A percentile compares a stretch with the other conserved stretches of the same genome.
Conservation (phyloP, 2,888 invertebrate species). For the Drymonia ruficornis region DNA sequence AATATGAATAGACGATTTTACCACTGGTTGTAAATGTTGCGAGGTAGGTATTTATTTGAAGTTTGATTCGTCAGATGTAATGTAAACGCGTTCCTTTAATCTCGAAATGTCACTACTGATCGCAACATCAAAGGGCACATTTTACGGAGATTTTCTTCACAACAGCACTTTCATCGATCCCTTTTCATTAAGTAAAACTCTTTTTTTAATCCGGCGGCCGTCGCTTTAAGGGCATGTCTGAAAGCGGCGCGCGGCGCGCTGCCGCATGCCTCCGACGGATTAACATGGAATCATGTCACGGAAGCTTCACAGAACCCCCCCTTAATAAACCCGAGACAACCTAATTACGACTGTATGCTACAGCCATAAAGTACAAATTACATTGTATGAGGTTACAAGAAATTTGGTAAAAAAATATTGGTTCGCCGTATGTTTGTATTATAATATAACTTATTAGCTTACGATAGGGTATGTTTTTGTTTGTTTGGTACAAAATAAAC, state of each 20-base stretch:
- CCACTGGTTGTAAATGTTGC: too few species aligned
- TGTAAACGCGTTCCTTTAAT: conserved; percentile 18
- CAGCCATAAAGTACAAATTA: conserved; percentile 40
- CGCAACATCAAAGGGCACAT: conserved; percentile 17
- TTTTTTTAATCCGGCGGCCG: conserved; percentile 59
- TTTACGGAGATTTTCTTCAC: conserved; percentile 27
- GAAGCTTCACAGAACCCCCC: conserved; percentile 61
- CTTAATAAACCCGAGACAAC: conserved; percentile 57
- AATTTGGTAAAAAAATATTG: conserved; percentile 36
- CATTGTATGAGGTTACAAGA: conserved; percentile 21
- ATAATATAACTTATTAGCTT: conserved; percentile 26
- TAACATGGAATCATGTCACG: conserved; percentile 65
- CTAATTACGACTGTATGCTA: conserved; percentile 53
- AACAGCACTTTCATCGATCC: conserved; percentile 54
- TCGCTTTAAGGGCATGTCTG: conserved; percentile 60
- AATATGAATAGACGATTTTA: too few species aligned
- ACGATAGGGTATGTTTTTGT: conserved; percentile 28
- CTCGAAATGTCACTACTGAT: conserved; percentile 10
- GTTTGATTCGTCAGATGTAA: too few species aligned
- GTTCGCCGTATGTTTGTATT: conserved; percentile 18
- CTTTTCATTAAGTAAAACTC: conserved; percentile 46
- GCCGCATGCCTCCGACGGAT: conserved; percentile 71
- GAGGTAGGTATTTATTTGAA: too few species aligned
- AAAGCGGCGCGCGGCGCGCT: conserved; percentile 58
- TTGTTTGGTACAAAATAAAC: conserved; percentile 27